phyloP scores from a whole-genome alignment of 2,888 invertebrate genomes.

The Oscheius sp. region DNA sequence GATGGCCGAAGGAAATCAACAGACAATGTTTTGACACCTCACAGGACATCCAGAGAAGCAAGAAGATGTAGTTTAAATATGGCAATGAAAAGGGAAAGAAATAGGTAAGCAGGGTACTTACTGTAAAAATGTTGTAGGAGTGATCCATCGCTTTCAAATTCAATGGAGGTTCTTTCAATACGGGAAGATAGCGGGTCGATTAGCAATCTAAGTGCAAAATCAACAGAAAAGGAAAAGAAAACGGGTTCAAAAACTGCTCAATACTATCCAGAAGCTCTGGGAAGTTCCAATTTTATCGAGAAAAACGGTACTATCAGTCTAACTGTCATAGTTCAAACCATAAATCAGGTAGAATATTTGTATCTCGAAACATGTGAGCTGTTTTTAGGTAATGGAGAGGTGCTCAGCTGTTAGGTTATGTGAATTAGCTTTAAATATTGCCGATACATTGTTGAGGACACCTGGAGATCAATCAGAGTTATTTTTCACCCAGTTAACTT shows the following conservation, averaged over 20 bases:
- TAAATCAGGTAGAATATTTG: constrained; percentile 51
- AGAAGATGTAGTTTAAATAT: constrained; percentile 51
- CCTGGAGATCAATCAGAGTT: constrained; percentile 78
- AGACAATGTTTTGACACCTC: constrained; percentile 39
- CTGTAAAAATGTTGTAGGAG: constrained; percentile 36
- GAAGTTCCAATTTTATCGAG: constrained; percentile 87
- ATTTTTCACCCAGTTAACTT: constrained; percentile 58
- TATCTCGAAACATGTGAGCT: background rate
- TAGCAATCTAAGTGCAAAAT: constrained; percentile 53
- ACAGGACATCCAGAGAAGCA: constrained; percentile 25
- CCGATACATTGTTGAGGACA: constrained; percentile 90
- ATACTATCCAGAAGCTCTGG: constrained; percentile 57
- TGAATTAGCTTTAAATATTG: constrained; percentile 90
- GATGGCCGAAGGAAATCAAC: constrained; percentile 44
- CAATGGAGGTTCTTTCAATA: constrained; percentile 57
- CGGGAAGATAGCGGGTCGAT: constrained; percentile 54
- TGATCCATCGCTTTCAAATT: constrained; percentile 62
- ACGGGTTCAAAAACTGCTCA: constrained; percentile 37
- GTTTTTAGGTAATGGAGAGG: constrained; percentile 81
- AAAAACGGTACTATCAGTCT: constrained; percentile 93
- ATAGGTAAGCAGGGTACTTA: constrained; percentile 29
- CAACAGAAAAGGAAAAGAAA: constrained; percentile 47
- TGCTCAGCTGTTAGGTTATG: constrained; percentile 87
- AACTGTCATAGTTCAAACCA: constrained; percentile 80
- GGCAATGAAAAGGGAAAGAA: constrained; percentile 40